Percentiles rank a stretch among this genome's conserved stretches.
These are phyloP conservation scores for Drosophila quinaria DNA, from an alignment of 2,888 invertebrate species.

Conservation along the genomic window DNA sequence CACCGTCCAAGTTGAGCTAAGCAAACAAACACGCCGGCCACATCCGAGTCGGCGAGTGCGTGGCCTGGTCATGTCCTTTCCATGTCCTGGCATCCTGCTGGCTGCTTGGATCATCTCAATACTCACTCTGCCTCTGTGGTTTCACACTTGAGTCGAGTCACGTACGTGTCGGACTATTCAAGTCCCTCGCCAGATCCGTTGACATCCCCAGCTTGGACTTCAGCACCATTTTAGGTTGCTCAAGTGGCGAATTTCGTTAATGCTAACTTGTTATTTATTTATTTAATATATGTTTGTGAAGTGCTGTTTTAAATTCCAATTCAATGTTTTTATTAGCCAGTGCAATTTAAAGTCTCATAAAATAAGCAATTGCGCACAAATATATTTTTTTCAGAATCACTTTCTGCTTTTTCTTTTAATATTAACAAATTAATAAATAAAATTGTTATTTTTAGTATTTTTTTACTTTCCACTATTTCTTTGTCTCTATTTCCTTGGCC, in stretches of 20 bases:
- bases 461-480: background rate
- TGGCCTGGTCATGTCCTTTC: slow-evolving; percentile 31
- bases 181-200: background rate
- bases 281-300: slow-evolving; percentile 42
- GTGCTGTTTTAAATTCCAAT: slow-evolving; percentile 32
- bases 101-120: background rate
- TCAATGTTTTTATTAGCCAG: slow-evolving; percentile 31
- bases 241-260: slow-evolving; percentile 60
- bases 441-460: background rate
- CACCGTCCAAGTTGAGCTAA: slow-evolving; percentile 24
- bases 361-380: background rate
- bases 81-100: slow-evolving; percentile 53
- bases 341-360: background rate
- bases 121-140: slow-evolving; percentile 23
- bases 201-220: slow-evolving; percentile 28
- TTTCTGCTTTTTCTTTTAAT: background rate
- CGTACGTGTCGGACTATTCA: slow-evolving; percentile 55
- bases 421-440: background rate
- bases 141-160: slow-evolving; percentile 66
- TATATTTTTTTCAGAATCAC: background rate
- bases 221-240: slow-evolving; percentile 14
- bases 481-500: background rate
- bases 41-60: slow-evolving; percentile 33
- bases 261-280: slow-evolving; percentile 50
- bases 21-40: slow-evolving; percentile 56